Evolutionary conservation across 2,888 invertebrate genomes (phyloP), one percentile per base, ranked within the genome.

Genomic region (Diarsia dahlii): DNA sequence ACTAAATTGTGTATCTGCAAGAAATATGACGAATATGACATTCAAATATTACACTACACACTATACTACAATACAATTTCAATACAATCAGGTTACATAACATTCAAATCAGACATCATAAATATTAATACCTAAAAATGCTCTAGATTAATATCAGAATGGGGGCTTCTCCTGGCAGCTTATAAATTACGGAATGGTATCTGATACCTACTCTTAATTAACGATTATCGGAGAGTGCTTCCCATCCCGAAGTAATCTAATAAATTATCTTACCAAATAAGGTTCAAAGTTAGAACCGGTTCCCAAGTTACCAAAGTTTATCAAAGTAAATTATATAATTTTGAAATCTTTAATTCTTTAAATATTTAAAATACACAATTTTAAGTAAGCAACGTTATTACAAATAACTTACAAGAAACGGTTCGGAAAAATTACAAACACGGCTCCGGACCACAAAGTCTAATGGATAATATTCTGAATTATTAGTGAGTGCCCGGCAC

Each of bases 161-260:
- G 34, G n/a, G 48, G 39, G 52, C 54, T 64, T 69, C 50, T 63
- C 63, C 13, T 45, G 20, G 52, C 54, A 50, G 66, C 62, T 81
- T 81, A 66, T 78, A 73, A 81, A 81, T 81, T 78, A 81, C 39
- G 46, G 63, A 78, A 46, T n/a, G 62, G 20, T 62, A 78, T 73
- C 73, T 63, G 71, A 78, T 82, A 76, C n/a, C n/a, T 3, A 45
- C 54, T 50, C 50, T 67, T 80, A 82, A 82, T 82, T 67, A 79
- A 67, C 34, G 48, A 70, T 70, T 68, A 68, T 65, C n/a, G 64
- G 68, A 18, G n/a, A 72, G 65, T 28, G 52, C 45, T 70, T 63
- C 62, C 28, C 66, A 23, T 67, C 58, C 34, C 23, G 62, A 50
- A 70, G 64, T 69, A 71, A 34, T 23, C 8, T 20, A 45, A 66